Percentiles rank a stretch among this genome's conserved stretches.
Evolutionary conservation across 2,113 vertebrate genomes (phyloP).

Genomic region (Stegostoma tigrinum): DNA sequence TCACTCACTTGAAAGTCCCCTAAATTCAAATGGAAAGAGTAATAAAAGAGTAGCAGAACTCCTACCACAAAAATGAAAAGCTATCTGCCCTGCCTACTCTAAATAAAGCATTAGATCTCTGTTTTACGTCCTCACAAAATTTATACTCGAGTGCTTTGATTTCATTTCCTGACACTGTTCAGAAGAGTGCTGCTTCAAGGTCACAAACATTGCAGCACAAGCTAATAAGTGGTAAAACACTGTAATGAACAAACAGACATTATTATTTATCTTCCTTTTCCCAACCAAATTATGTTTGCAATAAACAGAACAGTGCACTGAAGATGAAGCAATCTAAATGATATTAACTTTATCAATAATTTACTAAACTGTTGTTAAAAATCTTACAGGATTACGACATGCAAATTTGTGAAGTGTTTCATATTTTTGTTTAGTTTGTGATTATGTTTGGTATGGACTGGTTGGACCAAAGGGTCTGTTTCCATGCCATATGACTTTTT

Average conservation of each 20-base stretch:
- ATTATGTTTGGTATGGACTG: no score
- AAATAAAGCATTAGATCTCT: neutral
- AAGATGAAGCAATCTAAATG: neutral
- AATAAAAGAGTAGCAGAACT: neutral
- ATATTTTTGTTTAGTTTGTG: no score
- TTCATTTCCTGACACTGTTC: neutral
- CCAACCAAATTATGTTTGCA: neutral
- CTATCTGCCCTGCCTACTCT: neutral
- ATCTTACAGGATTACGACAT: neutral
- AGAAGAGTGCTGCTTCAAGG: neutral
- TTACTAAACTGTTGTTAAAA: neutral
- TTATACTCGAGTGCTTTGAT: neutral
- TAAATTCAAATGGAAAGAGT: neutral
- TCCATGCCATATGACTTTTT: no score
- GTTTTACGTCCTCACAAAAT: neutral
- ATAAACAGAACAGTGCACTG: neutral
- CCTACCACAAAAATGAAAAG: neutral
- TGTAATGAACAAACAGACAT: neutral
- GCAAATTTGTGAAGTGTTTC: no score
- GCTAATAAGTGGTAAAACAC: neutral
- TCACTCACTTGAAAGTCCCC: neutral
- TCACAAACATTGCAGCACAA: neutral
- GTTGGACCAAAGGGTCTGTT: no score
- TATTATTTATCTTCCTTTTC: neutral
- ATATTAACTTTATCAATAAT: neutral